phyloP scores from a whole-genome alignment of 2,888 invertebrate species.

The Salpingus planirostris region DNA sequence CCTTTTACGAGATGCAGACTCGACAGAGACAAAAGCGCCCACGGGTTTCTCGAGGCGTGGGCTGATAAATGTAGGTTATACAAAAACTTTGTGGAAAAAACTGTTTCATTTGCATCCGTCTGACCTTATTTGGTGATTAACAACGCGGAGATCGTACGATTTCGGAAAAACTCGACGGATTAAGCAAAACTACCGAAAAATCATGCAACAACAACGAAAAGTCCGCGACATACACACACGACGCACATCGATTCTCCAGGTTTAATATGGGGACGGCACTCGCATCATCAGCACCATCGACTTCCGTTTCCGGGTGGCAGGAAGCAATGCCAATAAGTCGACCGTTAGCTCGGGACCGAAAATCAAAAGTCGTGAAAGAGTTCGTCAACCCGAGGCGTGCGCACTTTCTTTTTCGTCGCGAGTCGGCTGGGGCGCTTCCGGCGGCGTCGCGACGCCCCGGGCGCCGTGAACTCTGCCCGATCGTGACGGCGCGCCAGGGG shows the following conservation, averaged over 20 bases:
- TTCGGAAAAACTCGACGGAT: constrained; percentile 7
- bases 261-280: too few relatives aligned
- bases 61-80: constrained; percentile 23
- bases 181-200: constrained; percentile 13
- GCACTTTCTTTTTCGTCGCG: too few relatives aligned
- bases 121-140: constrained; percentile 9
- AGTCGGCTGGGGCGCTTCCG: too few relatives aligned
- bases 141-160: constrained; percentile 2
- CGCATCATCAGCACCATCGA: constrained; percentile 8
- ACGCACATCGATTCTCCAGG: constrained; percentile 1
- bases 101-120: constrained; percentile 8
- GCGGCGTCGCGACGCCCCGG: constrained; percentile 11
- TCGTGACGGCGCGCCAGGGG: too few relatives aligned
- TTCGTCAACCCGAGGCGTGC: too few relatives aligned
- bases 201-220: constrained; percentile 5
- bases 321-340: constrained; percentile 33
- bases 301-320: constrained; percentile 31
- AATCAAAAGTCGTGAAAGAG: too few relatives aligned
- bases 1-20: too few relatives aligned
- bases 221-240: constrained; percentile 12
- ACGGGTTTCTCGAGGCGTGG: constrained; percentile 17
- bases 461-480: constrained; percentile 11
- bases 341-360: too few relatives aligned
- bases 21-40: constrained; percentile 16
- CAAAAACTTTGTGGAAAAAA: constrained; percentile 11